Base-by-base conservation (phyloP, 2,888 invertebrate species). In the Cosmorhoe ocellata region DNA sequence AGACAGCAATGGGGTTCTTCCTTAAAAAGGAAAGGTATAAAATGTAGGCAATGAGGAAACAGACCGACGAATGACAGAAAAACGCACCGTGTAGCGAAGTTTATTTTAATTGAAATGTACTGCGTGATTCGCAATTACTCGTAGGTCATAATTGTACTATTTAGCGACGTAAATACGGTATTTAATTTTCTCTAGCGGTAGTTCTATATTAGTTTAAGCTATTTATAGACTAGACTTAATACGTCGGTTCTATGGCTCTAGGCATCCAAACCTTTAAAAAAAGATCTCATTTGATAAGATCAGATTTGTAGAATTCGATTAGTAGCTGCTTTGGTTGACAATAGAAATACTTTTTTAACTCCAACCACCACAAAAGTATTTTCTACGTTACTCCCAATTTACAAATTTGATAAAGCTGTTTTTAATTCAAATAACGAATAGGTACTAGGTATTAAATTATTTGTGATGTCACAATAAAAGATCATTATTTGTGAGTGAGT, bases 31-130 rank as follows among this genome's bases (percentile, higher is more conserved):
- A 62, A 45, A 59, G 63, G 61, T 46, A n/a, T n/a, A 55, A 64
- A 59, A 63, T 63, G 61, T 56, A 51, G 61, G 53, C 52, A 65
- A 72, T 67, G 67, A 71, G 80, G 77, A 73, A 76, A 64, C 66
- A 51, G 50, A 62, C 60, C 52, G 50, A 63, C 56, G 52, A 49
- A 55, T 65, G 47, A 54, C 50, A 67, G 64, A 69, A 59, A 58
- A 54, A 58, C 39, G 51, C 48, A 38, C 50, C 51, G 58, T 53
- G 46, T 59, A 54, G 45, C 51, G 34, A 53, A 51, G 51, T 57
- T 51, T 33, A 51, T 36, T 48, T 56, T 60, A 62, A 58, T 63
- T 60, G 45, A 57, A 30, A 48, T 43, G 43, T 51, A 56, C 51
- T 47, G 52, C 49, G 54, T 46, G 51, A 59, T 58, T 63, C 48